Evolutionary conservation across 2,888 invertebrate species (phyloP).

Genomic region (Arge pagana): DNA sequence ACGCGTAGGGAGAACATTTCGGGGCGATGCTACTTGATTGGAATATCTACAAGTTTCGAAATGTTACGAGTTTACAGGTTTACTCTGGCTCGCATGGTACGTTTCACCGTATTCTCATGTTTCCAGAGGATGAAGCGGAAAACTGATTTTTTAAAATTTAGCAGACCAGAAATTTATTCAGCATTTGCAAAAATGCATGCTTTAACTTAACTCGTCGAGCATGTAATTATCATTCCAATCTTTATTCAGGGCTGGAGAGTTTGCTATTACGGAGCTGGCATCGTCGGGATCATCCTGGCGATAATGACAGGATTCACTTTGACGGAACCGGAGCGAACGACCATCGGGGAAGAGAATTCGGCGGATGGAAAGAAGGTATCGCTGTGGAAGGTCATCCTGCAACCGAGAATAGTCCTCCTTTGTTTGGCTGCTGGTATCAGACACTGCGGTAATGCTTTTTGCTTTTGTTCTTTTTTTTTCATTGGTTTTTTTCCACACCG

Average conservation of each 20-base stretch:
- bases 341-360: conserved; percentile 70
- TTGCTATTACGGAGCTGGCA: conserved; percentile 80
- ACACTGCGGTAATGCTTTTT: conserved; percentile 83
- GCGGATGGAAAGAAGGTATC: conserved; percentile 62
- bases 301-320: conserved; percentile 75
- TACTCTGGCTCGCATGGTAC: too few species aligned
- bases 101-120: too few species aligned
- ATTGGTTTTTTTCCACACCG: not conserved
- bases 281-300: conserved; percentile 74
- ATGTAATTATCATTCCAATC: not conserved
- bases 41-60: too few species aligned
- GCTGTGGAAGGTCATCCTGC: conserved; percentile 77
- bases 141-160: too few species aligned
- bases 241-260: conserved; percentile 76
- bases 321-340: conserved; percentile 75
- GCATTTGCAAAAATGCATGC: too few species aligned
- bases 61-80: too few species aligned
- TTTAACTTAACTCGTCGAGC: not conserved
- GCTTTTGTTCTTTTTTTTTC: too few species aligned
- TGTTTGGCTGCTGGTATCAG: conserved; percentile 87
- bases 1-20: too few species aligned
- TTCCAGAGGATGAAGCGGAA: too few species aligned
- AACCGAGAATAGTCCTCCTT: conserved; percentile 78
- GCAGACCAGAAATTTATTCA: too few species aligned
- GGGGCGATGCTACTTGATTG: too few species aligned